Evolutionary conservation across 2,113 vertebrate genomes (phyloP).

Genomic region (Xerus inauris): DNA sequence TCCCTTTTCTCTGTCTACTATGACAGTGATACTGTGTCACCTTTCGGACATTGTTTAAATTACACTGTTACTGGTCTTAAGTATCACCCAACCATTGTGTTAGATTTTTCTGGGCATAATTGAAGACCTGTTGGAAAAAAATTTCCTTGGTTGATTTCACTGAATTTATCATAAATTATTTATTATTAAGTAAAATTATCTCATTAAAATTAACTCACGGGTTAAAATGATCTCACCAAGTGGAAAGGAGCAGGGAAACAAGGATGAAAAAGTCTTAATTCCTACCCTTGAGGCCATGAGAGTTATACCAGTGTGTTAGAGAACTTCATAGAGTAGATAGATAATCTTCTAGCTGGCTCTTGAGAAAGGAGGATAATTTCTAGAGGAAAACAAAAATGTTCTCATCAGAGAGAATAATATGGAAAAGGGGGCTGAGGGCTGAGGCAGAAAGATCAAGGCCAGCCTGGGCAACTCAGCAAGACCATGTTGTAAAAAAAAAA

Average conservation of each 20-base stretch:
- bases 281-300: background rate
- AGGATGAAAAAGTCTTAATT: constrained; percentile 5
- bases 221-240: too few species aligned
- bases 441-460: too few species aligned
- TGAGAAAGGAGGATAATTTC: constrained; percentile 26
- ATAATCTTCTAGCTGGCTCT: background rate
- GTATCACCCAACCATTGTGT: background rate
- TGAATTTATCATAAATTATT: constrained; percentile 28
- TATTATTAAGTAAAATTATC: constrained; percentile 11
- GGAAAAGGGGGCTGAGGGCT: background rate
- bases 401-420: background rate
- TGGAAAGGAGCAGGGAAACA: background rate
- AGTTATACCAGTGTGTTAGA: background rate
- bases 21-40: background rate
- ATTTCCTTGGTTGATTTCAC: background rate
- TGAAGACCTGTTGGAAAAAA: constrained; percentile 19
- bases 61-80: constrained; percentile 14
- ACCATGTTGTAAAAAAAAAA: too few species aligned
- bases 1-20: background rate
- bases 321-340: background rate
- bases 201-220: background rate
- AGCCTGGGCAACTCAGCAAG: too few species aligned
- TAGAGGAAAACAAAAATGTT: constrained; percentile 5
- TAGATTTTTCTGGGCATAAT: background rate
- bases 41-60: constrained; percentile 55